A percentile compares a stretch with the other conserved stretches of the same genome.
Conservation (phyloP, 2,888 invertebrate species). For the Ceramica pisi region DNA sequence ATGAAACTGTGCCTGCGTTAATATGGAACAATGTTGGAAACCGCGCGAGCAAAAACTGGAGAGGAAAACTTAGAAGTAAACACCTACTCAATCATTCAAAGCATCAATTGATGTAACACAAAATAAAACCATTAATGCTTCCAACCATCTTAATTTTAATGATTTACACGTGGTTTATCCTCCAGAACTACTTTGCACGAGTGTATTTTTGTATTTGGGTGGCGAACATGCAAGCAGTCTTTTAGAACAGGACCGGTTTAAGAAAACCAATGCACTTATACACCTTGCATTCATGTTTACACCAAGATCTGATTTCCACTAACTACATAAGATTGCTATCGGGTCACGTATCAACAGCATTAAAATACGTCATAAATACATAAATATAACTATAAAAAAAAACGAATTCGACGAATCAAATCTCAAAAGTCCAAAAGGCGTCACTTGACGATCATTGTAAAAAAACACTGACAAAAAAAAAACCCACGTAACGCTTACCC, state of each 20-base stretch:
- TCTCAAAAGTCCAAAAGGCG: neutral
- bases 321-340: neutral
- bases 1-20: too few species aligned
- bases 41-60: constrained; percentile 13
- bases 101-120: constrained; percentile 1
- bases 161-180: neutral
- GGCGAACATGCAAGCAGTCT: neutral
- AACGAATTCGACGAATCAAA: neutral
- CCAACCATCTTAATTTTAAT: constrained; percentile 8
- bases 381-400: neutral
- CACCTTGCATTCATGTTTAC: neutral
- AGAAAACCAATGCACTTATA: neutral
- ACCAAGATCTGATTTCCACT: neutral
- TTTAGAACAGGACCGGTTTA: neutral
- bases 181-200: neutral
- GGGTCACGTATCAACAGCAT: neutral
- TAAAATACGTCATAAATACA: neutral
- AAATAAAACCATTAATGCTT: neutral
- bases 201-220: neutral
- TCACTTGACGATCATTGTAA: neutral
- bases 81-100: constrained; percentile 14
- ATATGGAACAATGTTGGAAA: too few species aligned
- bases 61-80: constrained; percentile 27
- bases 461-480: constrained; percentile 7
- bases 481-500: neutral